Base-by-base conservation (phyloP, 1,140 invertebrate species). In the Lepidurus arcticus region DNA sequence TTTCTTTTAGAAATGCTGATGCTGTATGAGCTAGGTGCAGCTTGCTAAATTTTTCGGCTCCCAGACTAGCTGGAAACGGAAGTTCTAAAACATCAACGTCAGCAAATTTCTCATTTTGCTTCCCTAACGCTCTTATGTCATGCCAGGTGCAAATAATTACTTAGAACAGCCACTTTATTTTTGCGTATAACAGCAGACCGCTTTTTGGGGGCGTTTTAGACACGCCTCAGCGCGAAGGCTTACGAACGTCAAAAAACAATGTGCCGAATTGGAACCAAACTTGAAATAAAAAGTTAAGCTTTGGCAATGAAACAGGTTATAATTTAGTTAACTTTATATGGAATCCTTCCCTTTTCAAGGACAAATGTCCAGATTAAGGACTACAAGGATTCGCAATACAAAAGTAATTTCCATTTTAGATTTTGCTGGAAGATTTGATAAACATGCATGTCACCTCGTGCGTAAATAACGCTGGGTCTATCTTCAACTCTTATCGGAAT, bases 61-160 rank as follows among this genome's bases (percentile, higher is more conserved):
- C 53, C 21, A 21, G 53, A 13, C 21, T 65, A 7, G 21, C 4
- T n/a, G 53, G 53, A 65, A 65, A 21, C 53, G 53, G 53, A 65
- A 65, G 53, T 65, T 65, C 53, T 65, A 65, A 13, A 65, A 65
- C 53, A 16, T 65, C 21, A 65, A 65, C 53, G 53, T 65, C 53
- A 65, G 13, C 53, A 65, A 47, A 47, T 16, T 65, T 65, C n/a
- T 21, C 53, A 21, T 21, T 65, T 65, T 21, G 53, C 13, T 65
- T 65, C 53, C 21, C 53, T 7, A 65, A 65, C 1, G 21, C 16
- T n/a, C 53, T 65, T 16, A 13, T 65, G 53, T 65, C 53, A 65
- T 65, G 53, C 53, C 53, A 65, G 53, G 53, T 65, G 53, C 53
- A 65, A 65, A 65, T 65, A 65, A 65, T 65, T 65, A 65, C 13